Evolutionary conservation across 2,797 vertebrate genomes (phyloP), one percentile per base, ranked within the genome.

Genomic region (Myotis daubentonii): DNA sequence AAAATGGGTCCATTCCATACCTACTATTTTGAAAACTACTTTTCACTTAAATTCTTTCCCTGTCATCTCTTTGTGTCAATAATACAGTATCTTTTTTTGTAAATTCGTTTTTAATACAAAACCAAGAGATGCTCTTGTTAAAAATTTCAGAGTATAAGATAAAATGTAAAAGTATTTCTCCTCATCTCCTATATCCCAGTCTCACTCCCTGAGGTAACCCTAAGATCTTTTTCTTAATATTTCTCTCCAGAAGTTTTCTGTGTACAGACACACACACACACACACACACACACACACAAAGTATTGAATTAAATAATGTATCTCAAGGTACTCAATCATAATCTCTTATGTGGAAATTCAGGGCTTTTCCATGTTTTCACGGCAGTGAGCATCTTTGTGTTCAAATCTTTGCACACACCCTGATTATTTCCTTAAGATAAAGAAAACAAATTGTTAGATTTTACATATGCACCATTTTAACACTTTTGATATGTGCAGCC

Each of bases 351-450:
- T 88, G 94, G 94, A 88, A 95, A 75, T 92, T 78, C 38, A 74
- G 88, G 68, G 82, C 72, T 87, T 96, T 93, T 74, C 94, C 88
- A 86, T n/a, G n/a, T 86, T 65, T 82, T 90, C 30, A 36, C 10
- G 36, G 6, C 3, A 44, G 1, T 81, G 72, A 84, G 1, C 49
- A 68, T 66, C 80, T 65, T 65, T 95, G 49, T 84, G 38, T 57
- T 87, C 66, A 92, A 72, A 38, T 68, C 28, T 89, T 87, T 82
- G 49, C 16, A 85, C 44, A 41, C 25, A 49, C 10, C 38, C 33
- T 53, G 17, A 23, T 71, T 85, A 71, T 85, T 89, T 84, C 55
- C n/a, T 79, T 89, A 49, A 71, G 28, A n/a, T 30, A 87, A 68
- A 74, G 62, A 89, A 78, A 93, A 81, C 1, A 19, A 94, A 38